A percentile compares a stretch with the other conserved stretches of the same genome.
Evolutionary conservation across 2,888 invertebrate species (phyloP).

Genomic region (Cheilosia variabilis): DNA sequence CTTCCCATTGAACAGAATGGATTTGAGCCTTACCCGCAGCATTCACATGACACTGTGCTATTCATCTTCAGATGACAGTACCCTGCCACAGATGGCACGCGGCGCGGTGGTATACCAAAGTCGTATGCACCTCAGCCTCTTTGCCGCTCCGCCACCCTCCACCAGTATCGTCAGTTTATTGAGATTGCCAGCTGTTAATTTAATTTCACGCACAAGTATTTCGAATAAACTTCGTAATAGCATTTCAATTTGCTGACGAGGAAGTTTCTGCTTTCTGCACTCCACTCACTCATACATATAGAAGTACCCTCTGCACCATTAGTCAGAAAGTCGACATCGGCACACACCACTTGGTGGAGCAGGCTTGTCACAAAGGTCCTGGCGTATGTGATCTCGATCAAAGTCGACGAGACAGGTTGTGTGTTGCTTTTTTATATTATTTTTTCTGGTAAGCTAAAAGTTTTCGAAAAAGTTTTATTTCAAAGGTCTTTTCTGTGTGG

Average conservation of each 20-base stretch:
- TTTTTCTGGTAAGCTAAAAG: constrained; percentile 12
- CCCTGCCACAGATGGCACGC: neutral
- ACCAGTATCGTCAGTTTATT: constrained; percentile 23
- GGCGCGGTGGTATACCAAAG: neutral
- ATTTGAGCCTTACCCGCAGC: neutral
- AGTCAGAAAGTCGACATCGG: neutral
- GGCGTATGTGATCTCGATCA: constrained; percentile 57
- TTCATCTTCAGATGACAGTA: neutral
- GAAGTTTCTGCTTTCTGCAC: constrained; percentile 32
- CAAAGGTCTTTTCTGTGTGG: constrained; percentile 30
- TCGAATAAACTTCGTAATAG: constrained; percentile 44
- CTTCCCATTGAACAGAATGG: neutral
- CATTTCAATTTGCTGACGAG: constrained; percentile 62
- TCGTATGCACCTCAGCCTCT: neutral
- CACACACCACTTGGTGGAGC: constrained; percentile 26
- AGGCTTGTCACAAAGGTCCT: constrained; percentile 41
- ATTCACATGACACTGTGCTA: neutral
- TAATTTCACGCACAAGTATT: constrained; percentile 65
- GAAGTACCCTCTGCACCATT: neutral
- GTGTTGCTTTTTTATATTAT: neutral
- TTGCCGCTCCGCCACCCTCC: neutral
- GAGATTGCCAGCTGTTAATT: constrained; percentile 67
- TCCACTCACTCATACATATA: neutral
- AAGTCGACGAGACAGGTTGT: constrained; percentile 27
- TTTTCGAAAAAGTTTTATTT: constrained; percentile 29